Evolutionary conservation across 2,888 invertebrate species (phyloP), one percentile per base, ranked within the genome.

Genomic region (Eupithecia subfuscata): DNA sequence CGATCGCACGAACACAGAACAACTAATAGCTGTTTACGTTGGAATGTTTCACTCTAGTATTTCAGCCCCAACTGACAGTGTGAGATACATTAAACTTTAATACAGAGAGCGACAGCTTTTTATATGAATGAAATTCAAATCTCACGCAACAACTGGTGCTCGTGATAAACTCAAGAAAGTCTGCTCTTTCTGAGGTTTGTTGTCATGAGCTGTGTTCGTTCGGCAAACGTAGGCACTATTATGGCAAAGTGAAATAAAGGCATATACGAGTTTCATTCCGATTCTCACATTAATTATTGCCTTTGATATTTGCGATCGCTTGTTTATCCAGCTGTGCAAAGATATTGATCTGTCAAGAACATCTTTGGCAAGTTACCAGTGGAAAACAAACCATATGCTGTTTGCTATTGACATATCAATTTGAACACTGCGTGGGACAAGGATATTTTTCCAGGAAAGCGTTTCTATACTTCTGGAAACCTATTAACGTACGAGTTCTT

Each of bases 271-370:
- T 60, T 60, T 25, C 14, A 60, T 60, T 60, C 22, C 60, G 60
- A 60, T 60, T 60, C 22, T 60, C 60, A 60, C 40, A 40, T 37
- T 67, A 37, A 37, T 37, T n/a, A 67, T 67, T 67, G 65, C 65
- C 34, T 64, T 64, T 67, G 65, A 37, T 67, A 71, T 73, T 73
- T 73, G 76, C 68, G 48, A 71, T 70, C 12, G 63, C 22, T 48
- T 68, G 70, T 67, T 43, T 70, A 70, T 48, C 52, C 76, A 73
- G 76, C 73, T 76, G 76, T 76, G 75, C 70, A 68, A 75, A 72
- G 52, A 75, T 70, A 69, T 70, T 56, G 56, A 70, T 73, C 34
- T 72, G 65, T 75, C 67, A 69, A 65, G 67, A 70, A 65, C 65
- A 70, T 72, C 56, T 69, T 65, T 65, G 65, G 69, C 37, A 74